Percentiles rank a stretch among this genome's conserved stretches.
Conservation (phyloP, 2,797 vertebrate species). For the Denticeps clupeoides region DNA sequence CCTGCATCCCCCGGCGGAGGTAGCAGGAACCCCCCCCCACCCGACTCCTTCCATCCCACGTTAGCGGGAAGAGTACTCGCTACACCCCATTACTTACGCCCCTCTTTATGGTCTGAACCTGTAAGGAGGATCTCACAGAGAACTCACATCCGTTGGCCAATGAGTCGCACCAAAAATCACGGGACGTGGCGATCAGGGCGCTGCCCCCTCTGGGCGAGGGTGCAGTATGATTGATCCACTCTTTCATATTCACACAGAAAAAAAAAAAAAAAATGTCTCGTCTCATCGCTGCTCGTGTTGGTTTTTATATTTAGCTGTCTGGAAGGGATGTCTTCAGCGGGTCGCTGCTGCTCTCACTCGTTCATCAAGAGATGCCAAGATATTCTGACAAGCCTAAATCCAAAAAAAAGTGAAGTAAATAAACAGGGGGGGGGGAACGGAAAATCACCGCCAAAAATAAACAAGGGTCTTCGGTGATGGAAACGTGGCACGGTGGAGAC, state of each 20-base stretch:
- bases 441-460: constrained; percentile 51
- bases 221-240: no score
- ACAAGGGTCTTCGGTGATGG: constrained; percentile 44
- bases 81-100: constrained; percentile 31
- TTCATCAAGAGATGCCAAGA: constrained; percentile 41
- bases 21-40: constrained; percentile 42
- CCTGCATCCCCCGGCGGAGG: constrained; percentile 84
- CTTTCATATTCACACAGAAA: no score
- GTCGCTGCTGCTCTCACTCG: constrained; percentile 6
- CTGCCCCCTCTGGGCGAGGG: no score
- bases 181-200: no score
- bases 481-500: constrained; percentile 48
- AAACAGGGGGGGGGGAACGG: constrained; percentile 29
- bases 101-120: background rate
- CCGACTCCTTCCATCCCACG: background rate
- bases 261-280: no score
- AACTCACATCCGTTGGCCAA: no score
- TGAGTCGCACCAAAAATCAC: no score
- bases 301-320: constrained; percentile 7
- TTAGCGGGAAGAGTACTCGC: constrained; percentile 25
- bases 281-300: no score
- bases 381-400: constrained; percentile 51
- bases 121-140: background rate
- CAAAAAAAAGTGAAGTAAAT: constrained; percentile 17
- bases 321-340: background rate